phyloP scores from a whole-genome alignment of 1,140 invertebrate genomes.

The Episyrphus balteatus region DNA sequence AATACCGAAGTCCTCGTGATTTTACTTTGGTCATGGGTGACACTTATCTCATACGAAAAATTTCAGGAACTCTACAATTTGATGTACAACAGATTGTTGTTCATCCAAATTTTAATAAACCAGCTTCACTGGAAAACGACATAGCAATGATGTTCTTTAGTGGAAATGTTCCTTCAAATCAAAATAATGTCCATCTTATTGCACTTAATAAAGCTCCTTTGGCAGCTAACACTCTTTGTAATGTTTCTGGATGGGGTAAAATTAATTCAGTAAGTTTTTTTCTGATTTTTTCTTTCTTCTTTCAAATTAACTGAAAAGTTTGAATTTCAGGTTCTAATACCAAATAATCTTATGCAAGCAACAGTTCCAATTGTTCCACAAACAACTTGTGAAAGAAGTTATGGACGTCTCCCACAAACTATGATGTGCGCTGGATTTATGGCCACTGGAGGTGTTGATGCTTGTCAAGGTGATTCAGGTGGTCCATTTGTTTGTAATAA shows the following conservation, averaged over 20 bases:
- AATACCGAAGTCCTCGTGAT: slow-evolving; percentile 15
- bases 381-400: slow-evolving; percentile 7
- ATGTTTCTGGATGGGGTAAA: slow-evolving; percentile 23
- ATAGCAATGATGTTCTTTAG: slow-evolving; percentile 22
- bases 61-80: slow-evolving; percentile 12
- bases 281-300: not conserved
- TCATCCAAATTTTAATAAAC: slow-evolving; percentile 9
- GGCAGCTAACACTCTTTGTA: slow-evolving; percentile 7
- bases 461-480: slow-evolving; percentile 35
- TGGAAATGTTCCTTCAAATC: slow-evolving; percentile 18
- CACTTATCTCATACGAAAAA: slow-evolving; percentile 5
- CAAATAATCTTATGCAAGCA: slow-evolving; percentile 8
- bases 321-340: slow-evolving; percentile 5
- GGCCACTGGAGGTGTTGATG: slow-evolving; percentile 15
- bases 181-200: slow-evolving; percentile 7
- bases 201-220: slow-evolving; percentile 1
- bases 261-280: not conserved
- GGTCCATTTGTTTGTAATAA: slow-evolving; percentile 22
- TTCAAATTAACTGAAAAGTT: not conserved
- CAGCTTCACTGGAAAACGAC: slow-evolving; percentile 13
- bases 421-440: slow-evolving; percentile 8
- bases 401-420: slow-evolving; percentile 1
- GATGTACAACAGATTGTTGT: slow-evolving; percentile 16
- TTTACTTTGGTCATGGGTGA: slow-evolving; percentile 23
- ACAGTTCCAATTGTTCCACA: slow-evolving; percentile 12